phyloP scores from a whole-genome alignment of 2,797 vertebrate species.

The Gymnothorax reevesii region DNA sequence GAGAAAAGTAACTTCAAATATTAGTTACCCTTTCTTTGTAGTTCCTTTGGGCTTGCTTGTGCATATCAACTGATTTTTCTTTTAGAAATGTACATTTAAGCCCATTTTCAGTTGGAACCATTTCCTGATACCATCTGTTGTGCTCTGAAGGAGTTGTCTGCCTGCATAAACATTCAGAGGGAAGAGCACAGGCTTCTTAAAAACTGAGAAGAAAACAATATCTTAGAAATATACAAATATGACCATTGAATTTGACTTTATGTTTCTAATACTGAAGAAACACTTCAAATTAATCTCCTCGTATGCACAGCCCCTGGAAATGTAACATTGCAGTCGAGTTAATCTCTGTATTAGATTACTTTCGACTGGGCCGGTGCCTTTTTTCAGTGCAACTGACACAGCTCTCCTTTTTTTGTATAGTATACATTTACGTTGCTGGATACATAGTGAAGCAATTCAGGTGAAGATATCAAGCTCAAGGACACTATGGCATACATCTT shows the following conservation, averaged over 20 bases:
- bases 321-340: background rate
- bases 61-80: background rate
- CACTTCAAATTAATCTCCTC: background rate
- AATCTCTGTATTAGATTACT: background rate
- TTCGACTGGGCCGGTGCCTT: background rate
- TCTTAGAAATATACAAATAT: background rate
- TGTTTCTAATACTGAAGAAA: background rate
- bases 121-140: background rate
- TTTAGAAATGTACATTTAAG: background rate
- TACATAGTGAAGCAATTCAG: background rate
- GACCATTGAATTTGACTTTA: background rate
- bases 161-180: background rate
- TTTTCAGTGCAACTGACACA: background rate
- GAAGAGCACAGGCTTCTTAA: background rate
- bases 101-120: background rate
- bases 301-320: background rate
- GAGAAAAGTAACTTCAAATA: background rate
- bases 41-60: background rate
- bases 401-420: background rate
- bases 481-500: background rate
- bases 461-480: no score
- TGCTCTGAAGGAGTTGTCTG: background rate
- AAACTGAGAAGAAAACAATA: background rate
- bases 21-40: background rate
- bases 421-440: background rate